Conservation (phyloP, 2,113 vertebrate species). For the Rutilus rutilus region DNA sequence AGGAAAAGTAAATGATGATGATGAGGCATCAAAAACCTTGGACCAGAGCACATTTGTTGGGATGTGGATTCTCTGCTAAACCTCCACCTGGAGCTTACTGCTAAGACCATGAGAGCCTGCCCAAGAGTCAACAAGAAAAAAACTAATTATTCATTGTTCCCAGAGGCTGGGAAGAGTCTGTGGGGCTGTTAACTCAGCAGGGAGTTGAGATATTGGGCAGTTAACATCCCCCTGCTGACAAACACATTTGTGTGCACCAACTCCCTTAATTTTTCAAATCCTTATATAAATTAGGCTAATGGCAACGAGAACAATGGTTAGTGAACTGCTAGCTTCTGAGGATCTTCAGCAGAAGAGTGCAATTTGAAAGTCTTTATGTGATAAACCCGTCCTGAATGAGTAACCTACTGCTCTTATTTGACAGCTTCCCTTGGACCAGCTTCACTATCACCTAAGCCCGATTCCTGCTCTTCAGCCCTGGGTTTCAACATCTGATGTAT, state of each 20-base stretch:
- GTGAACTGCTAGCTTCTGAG: not conserved
- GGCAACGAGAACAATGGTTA: not conserved
- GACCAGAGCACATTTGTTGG: not conserved
- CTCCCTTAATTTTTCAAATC: not conserved
- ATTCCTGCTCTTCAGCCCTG: not conserved
- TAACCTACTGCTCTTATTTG: not conserved
- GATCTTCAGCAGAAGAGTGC: not conserved
- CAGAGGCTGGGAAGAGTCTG: not conserved
- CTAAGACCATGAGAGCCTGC: not conserved
- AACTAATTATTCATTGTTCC: not conserved
- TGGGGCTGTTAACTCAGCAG: not conserved
- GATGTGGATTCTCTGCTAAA: not conserved
- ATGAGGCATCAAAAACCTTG: not conserved
- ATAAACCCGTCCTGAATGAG: not conserved
- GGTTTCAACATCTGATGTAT: not conserved
- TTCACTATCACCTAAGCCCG: not conserved
- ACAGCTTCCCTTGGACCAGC: not conserved
- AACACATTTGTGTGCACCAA: not conserved
- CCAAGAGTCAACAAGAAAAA: not conserved
- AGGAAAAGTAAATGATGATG: not conserved
- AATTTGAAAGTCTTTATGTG: not conserved
- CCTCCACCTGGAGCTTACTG: not conserved
- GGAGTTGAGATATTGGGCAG: not conserved
- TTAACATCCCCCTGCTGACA: not conserved
- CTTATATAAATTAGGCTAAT: constrained; percentile 2